Evolutionary conservation across 2,113 vertebrate genomes (phyloP).

Genomic region (Dissostichus mawsoni): DNA sequence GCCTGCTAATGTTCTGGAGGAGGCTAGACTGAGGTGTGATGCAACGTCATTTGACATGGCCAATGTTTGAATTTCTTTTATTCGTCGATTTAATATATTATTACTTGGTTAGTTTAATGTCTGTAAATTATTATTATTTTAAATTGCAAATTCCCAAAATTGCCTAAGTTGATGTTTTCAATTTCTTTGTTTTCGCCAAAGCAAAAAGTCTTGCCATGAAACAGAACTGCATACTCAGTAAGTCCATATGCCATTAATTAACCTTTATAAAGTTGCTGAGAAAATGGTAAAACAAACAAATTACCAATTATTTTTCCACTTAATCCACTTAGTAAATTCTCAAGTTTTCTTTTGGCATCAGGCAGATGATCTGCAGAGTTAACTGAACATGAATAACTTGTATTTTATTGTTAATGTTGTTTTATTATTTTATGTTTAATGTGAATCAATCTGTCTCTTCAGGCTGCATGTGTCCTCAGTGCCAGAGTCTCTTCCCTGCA

Average conservation of each 20-base stretch:
- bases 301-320: too few relatives aligned
- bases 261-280: too few relatives aligned
- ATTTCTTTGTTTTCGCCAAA: too few relatives aligned
- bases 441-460: not conserved
- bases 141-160: too few relatives aligned
- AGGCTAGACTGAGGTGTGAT: slow-evolving; percentile 90
- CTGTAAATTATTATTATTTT: not conserved
- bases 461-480: slow-evolving; percentile 93
- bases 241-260: too few relatives aligned
- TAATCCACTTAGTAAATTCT: not conserved
- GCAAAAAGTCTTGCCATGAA: too few relatives aligned
- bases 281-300: too few relatives aligned
- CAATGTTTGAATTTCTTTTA: not conserved
- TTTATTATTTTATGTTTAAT: not conserved
- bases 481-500: slow-evolving; percentile 94
- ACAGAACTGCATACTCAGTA: too few relatives aligned
- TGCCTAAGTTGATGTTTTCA: not conserved
- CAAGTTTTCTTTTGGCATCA: not conserved
- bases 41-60: not conserved
- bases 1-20: slow-evolving; percentile 88
- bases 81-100: not conserved
- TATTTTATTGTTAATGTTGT: not conserved
- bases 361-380: not conserved
- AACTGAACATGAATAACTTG: not conserved
- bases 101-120: not conserved